Conservation (phyloP, 2,113 vertebrate species). For the Notarius lentiginosus region DNA sequence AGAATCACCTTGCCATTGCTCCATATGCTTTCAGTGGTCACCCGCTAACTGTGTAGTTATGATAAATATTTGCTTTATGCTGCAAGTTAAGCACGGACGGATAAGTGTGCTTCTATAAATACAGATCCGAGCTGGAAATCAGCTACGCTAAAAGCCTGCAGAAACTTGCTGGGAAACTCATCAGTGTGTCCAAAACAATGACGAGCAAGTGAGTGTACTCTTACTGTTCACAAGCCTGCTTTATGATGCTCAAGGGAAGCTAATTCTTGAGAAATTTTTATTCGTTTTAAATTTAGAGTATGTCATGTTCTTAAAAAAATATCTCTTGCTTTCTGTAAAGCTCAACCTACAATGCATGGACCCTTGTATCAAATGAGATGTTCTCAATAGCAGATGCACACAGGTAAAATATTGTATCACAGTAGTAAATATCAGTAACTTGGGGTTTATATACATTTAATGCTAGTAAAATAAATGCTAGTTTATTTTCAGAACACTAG, state of each 20-base stretch:
- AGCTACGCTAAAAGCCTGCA: slow-evolving; percentile 81
- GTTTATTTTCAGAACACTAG: slow-evolving; percentile 73
- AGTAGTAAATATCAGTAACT: not conserved
- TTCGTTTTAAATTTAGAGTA: slow-evolving; percentile 24
- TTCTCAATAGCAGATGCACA: slow-evolving; percentile 81
- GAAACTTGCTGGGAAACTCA: slow-evolving; percentile 79
- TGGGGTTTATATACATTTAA: not conserved
- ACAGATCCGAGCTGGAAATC: slow-evolving; percentile 79
- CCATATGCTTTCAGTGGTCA: slow-evolving; percentile 8
- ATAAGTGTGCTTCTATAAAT: slow-evolving; percentile 46
- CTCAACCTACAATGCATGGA: slow-evolving; percentile 77
- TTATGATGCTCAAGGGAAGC: not conserved
- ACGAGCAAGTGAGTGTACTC: slow-evolving; percentile 76
- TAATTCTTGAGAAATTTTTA: not conserved
- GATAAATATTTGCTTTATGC: slow-evolving; percentile 16
- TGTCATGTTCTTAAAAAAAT: slow-evolving; percentile 17
- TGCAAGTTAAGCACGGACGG: slow-evolving; percentile 8
- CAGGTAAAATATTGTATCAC: slow-evolving; percentile 67
- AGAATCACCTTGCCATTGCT: slow-evolving; percentile 10
- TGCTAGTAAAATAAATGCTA: not conserved
- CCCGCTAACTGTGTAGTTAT: slow-evolving; percentile 10
- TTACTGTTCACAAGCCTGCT: not conserved
- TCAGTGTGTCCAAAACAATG: slow-evolving; percentile 75
- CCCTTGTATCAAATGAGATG: slow-evolving; percentile 82
- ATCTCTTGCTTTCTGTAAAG: slow-evolving; percentile 57